Evolutionary conservation across 2,888 invertebrate species (phyloP).

Genomic region (Perizoma affinitatum): DNA sequence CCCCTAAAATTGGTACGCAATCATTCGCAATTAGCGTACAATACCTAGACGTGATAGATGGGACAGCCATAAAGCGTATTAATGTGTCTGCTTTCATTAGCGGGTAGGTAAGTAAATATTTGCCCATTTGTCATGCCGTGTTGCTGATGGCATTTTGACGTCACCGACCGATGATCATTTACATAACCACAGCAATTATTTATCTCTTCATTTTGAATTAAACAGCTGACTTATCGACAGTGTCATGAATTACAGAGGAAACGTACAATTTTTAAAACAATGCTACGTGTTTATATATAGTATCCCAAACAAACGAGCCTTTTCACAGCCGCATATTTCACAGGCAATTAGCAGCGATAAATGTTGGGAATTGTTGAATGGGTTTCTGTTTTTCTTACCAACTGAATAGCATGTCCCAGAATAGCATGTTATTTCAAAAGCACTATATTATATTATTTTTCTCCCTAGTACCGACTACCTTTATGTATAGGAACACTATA

Average conservation of each 20-base stretch:
- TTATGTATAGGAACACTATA: no score
- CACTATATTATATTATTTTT: not conserved
- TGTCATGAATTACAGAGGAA: conserved; percentile 10
- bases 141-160: conserved; percentile 53
- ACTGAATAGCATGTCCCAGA: not conserved
- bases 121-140: conserved; percentile 59
- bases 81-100: conserved; percentile 66
- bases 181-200: conserved; percentile 42
- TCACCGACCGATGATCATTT: conserved; percentile 45
- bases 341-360: conserved; percentile 27
- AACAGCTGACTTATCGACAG: conserved; percentile 18
- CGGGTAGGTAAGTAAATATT: conserved; percentile 61
- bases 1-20: conserved; percentile 1
- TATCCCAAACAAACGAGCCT: conserved; percentile 26
- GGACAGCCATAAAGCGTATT: conserved; percentile 51
- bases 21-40: conserved; percentile 26
- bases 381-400: conserved; percentile 4
- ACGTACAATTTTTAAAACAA: conserved; percentile 22
- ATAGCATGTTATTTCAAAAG: not conserved
- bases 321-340: conserved; percentile 24
- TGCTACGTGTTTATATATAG: conserved; percentile 29
- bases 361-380: conserved; percentile 23
- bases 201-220: conserved; percentile 25
- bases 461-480: no score
- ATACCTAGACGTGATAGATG: conserved; percentile 39